Evolutionary conservation across 1,140 invertebrate genomes (phyloP).

Genomic region (Nasonia longicornis): DNA sequence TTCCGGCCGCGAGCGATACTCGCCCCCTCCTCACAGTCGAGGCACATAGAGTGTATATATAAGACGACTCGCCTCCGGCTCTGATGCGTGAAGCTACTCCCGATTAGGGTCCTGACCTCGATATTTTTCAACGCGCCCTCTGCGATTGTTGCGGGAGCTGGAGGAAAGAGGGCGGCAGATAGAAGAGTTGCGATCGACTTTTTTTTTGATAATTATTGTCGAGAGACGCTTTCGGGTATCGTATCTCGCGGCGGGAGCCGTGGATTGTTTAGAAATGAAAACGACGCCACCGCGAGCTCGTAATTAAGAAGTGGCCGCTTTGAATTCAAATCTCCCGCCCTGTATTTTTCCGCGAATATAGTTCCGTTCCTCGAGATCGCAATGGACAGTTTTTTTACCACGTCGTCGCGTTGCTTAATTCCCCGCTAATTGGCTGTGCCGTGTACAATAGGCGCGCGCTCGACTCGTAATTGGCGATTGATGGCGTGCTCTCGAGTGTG

Average conservation of each 20-base stretch:
- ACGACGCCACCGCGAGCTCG: no score
- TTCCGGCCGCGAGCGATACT: slow-evolving; percentile 3
- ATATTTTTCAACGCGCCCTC: neutral
- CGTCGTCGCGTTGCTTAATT: no score
- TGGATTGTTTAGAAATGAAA: no score
- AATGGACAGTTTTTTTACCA: neutral
- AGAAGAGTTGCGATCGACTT: neutral
- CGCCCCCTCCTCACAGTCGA: neutral
- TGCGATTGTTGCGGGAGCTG: neutral
- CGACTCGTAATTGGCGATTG: no score
- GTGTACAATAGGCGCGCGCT: no score
- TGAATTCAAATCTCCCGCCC: no score
- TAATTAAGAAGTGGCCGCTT: neutral
- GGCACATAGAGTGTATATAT: neutral
- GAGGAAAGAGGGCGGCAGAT: neutral
- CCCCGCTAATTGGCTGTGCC: no score
- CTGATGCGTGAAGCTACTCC: slow-evolving; percentile 6
- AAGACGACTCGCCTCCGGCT: neutral
- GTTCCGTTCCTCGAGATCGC: neutral
- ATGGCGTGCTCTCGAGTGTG: no score
- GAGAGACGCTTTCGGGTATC: no score
- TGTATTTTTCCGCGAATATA: no score
- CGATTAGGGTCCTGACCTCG: slow-evolving; percentile 25
- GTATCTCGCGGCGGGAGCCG: no score
- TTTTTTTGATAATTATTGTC: neutral